Base-by-base conservation (phyloP, 1,140 invertebrate species). In the Acromyrmex echinatior region DNA sequence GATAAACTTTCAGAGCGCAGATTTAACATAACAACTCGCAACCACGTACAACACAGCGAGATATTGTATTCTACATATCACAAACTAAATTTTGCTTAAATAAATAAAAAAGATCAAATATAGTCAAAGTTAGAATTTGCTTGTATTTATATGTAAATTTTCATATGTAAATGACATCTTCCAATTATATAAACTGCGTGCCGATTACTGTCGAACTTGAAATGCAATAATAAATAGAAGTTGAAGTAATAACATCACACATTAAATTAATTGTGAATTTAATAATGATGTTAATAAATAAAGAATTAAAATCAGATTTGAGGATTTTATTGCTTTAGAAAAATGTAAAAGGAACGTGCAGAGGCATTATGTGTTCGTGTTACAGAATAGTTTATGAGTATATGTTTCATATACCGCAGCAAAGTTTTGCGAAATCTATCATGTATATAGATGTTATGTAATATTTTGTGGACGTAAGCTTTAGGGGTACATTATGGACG, bases 401-500 rank as follows among this genome's bases (percentile, higher is more conserved):
- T 80, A 71, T 7, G 28, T 45, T 81, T 71, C 18, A 62, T 58
- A 71, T 45, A 70, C 66, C 63, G n/a, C 25, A 12, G 45, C 18
- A n/a, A 71, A 81, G 35, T 81, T 81, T 58, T 45, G 51, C 21
- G 10, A 58, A 81, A 81, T 81, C 65, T 71, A 51, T 81, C 51
- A 51, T 60, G 35, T 81, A 71, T 60, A 71, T 71, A 56, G 51
- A 71, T 76, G 56, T 84, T 76, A 76, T 62, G 80, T 84, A 84
- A 84, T 84, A 84, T 84, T 84, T 76, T 60, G 58, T 51, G n/a
- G 56, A 84, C 56, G 45, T 62, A 49, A 84, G 80, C 70, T 84
- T 84, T 62, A 31, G 80, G 25, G 80, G 25, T 63, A 76, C 45
- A 84, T 84, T 84, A 84, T 58, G 66, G 39, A 70, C 39, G 45